Evolutionary conservation across 1,140 invertebrate genomes (phyloP), one percentile per base, ranked within the genome.

Genomic region (Drosophila bocki): DNA sequence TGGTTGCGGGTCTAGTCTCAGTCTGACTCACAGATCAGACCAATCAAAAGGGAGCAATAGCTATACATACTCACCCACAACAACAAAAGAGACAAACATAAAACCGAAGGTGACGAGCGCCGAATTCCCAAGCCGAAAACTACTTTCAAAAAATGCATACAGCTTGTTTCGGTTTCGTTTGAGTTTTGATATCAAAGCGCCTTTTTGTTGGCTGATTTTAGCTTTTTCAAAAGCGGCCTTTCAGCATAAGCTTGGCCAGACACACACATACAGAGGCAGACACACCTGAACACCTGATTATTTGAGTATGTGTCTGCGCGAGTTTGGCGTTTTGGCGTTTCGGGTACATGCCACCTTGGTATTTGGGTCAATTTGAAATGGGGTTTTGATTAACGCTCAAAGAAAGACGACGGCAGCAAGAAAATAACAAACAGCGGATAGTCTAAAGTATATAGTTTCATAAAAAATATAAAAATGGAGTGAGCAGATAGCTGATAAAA

Each of bases 301-400:
- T 72, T 42, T 41, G n/a, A 12, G 44, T 68, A 22, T 57, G 32
- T 57, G 35, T 50, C 42, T 68, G 54, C 47, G 71, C 69, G 59
- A 70, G 69, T 80, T 61, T 64, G 47, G 64, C 61, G 53, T 54
- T 54, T 78, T 76, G 62, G 65, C 71, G 59, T 80, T 81, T 74
- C 60, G 56, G 78, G 71, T 81, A 81, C 57, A 77, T 82, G 82
- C 75, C 83, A 83, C 76, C 74, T 84, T 90, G 85, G 85, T 88
- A 88, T 88, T 82, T 88, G 78, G 84, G 84, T 88, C 84, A 90
- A 44, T 81, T 84, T 78, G 69, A 90, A 88, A 84, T 90, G 70
- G 71, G 74, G 62, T 72, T 87, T 79, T 86, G 82, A 86, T 87
- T 82, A 69, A 82, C 69, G 82, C 59, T 72, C 53, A 51, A 42